These are phyloP conservation scores for Chiloscyllium punctatum DNA, from an alignment of 2,797 vertebrate genomes.

Conservation along the genomic window DNA sequence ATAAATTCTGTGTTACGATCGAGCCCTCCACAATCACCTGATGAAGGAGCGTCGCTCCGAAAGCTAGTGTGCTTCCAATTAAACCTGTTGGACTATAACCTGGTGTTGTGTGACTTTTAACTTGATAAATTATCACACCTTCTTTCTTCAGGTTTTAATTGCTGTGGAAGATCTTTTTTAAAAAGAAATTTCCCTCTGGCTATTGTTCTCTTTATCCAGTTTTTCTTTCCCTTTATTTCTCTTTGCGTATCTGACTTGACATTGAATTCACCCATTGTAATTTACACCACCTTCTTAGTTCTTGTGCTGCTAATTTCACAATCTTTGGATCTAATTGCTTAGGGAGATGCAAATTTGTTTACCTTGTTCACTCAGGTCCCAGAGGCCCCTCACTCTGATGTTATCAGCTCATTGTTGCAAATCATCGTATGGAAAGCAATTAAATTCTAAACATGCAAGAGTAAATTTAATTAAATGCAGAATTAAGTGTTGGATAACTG, in stretches of 20 bases:
- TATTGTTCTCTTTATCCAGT: not conserved
- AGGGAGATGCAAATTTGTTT: not conserved
- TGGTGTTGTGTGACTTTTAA: no score
- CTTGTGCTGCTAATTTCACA: not conserved
- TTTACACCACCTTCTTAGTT: not conserved
- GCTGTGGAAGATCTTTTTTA: not conserved
- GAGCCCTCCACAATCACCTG: no score
- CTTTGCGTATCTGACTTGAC: not conserved
- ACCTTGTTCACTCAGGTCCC: not conserved
- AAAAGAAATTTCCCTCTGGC: not conserved
- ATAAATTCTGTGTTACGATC: no score
- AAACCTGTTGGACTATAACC: no score
- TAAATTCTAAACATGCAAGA: not conserved
- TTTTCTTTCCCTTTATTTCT: not conserved
- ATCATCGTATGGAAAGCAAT: not conserved
- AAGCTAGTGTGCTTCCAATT: no score
- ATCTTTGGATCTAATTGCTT: not conserved
- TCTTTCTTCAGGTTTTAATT: not conserved
- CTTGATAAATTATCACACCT: not conserved
- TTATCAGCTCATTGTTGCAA: not conserved
- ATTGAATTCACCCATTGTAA: not conserved
- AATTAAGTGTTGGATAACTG: not conserved
- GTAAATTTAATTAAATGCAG: not conserved
- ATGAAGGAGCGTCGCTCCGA: no score
- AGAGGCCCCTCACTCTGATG: not conserved